Percentiles rank a stretch among this genome's conserved stretches.
phyloP scores from a whole-genome alignment of 2,888 invertebrate species.

The Sarcophaga rosellei region DNA sequence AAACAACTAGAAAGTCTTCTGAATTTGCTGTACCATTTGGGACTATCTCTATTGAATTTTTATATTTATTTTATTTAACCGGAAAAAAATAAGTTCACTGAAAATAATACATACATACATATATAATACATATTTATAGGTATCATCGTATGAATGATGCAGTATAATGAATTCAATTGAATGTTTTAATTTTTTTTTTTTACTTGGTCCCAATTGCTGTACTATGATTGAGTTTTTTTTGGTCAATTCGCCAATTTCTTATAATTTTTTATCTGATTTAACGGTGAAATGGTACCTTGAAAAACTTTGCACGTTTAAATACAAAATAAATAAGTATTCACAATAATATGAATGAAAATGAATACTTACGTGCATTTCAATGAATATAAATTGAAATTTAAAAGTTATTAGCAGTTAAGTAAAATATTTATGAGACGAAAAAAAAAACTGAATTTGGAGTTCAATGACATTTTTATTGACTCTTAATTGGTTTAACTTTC shows the following conservation, averaged over 20 bases:
- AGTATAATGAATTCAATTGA: too few relatives aligned
- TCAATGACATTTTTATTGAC: neutral
- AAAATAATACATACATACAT: too few relatives aligned
- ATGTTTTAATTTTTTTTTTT: too few relatives aligned
- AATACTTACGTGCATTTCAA: neutral
- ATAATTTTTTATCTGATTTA: constrained; percentile 15
- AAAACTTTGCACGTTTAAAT: constrained; percentile 13
- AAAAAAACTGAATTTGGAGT: constrained; percentile 5
- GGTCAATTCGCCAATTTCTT: constrained; percentile 17
- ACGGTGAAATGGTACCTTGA: constrained; percentile 17
- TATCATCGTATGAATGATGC: too few relatives aligned
- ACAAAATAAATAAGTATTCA: neutral
- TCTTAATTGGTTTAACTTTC: too few relatives aligned
- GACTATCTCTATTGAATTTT: too few relatives aligned
- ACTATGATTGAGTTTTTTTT: neutral
- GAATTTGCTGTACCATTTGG: too few relatives aligned
- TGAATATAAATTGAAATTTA: neutral
- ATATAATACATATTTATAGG: too few relatives aligned
- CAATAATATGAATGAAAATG: constrained; percentile 19
- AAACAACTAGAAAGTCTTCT: too few relatives aligned
- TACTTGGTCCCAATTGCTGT: neutral
- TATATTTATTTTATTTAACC: too few relatives aligned
- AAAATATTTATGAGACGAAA: too few relatives aligned
- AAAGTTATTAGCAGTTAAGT: neutral
- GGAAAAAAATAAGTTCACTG: too few relatives aligned